Base-by-base conservation (phyloP, 2,797 vertebrate species). In the Melanotaenia boesemani region DNA sequence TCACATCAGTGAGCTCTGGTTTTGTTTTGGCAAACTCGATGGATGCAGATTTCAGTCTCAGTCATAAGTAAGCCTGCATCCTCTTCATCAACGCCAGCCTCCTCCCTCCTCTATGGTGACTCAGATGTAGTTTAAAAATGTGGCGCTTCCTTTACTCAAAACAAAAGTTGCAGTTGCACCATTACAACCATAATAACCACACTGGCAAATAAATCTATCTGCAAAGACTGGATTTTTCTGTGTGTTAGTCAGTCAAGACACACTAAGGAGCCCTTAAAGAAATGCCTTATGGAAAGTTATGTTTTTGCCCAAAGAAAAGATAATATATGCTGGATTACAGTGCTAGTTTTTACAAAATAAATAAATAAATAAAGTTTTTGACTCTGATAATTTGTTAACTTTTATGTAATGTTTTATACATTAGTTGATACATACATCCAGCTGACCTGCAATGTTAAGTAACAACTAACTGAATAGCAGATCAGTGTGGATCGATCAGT, bases 71-170 rank as follows among this genome's bases (percentile, higher is more conserved):
- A 26, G 41, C 15, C 41, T 54, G 22, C n/a, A 54, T 24, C 11
- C 46, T 22, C 46, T 2, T 22, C 46, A 26, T 54, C 22, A 0
- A 24, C 2, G 12, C 26, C 36, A 70, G 22, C 48, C 37, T n/a
- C 48, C 58, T 55, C 26, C 48, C 37, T n/a, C 48, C 58, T 55
- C 26, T 26, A 44, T 32, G 37, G 28, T 55, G 13, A 70, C 48
- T 62, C 59, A 55, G 24, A 15, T 12, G 20, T n/a, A 62, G 0
- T 62, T 37, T 36, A 41, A 8, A 54, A 63, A 55, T 70, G 48
- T 20, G 37, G 24, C 16, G 28, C 34, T 62, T 54, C 36, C 36
- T 52, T 26, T 34, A 52, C 34, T 54, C 67, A 54, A 70, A 61
- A 1, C 34, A 61, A 70, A 52, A 50, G 16, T 26, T 18, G 32